phyloP scores from a whole-genome alignment of 1,140 invertebrate genomes.

The Polyergus mexicanus region DNA sequence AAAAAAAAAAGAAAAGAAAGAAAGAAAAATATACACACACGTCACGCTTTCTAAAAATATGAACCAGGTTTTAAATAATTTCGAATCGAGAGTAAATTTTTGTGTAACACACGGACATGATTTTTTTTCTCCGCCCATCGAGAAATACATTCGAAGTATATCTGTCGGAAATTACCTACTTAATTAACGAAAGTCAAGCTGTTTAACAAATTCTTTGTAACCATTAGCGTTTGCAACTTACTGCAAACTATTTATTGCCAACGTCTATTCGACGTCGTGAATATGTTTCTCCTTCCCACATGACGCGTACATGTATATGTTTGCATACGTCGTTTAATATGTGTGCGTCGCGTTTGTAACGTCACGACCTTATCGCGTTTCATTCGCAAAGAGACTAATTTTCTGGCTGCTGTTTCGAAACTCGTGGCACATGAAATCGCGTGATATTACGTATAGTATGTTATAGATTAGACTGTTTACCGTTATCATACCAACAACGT shows the following conservation, averaged over 20 bases:
- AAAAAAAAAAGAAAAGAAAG: no score
- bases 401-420: slow-evolving; percentile 41
- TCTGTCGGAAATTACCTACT: slow-evolving; percentile 1
- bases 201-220: slow-evolving; percentile 16
- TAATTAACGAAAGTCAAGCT: slow-evolving; percentile 21
- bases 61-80: background rate
- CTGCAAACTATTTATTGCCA: slow-evolving; percentile 21
- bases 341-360: background rate
- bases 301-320: no score
- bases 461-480: slow-evolving; percentile 54
- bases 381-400: slow-evolving; percentile 53
- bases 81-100: background rate
- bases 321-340: background rate
- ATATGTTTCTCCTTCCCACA: background rate
- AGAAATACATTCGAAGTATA: background rate
- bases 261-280: slow-evolving; percentile 20
- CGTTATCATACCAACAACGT: slow-evolving; percentile 38
- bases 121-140: background rate
- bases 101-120: background rate
- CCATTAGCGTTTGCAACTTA: background rate
- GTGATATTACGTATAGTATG: slow-evolving; percentile 35
- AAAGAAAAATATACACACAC: background rate
- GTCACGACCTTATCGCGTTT: slow-evolving; percentile 18
- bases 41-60: background rate
- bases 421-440: slow-evolving; percentile 41